A percentile compares a stretch with the other conserved stretches of the same genome.
phyloP scores from a whole-genome alignment of 2,888 invertebrate species.

The Andrena dorsata region DNA sequence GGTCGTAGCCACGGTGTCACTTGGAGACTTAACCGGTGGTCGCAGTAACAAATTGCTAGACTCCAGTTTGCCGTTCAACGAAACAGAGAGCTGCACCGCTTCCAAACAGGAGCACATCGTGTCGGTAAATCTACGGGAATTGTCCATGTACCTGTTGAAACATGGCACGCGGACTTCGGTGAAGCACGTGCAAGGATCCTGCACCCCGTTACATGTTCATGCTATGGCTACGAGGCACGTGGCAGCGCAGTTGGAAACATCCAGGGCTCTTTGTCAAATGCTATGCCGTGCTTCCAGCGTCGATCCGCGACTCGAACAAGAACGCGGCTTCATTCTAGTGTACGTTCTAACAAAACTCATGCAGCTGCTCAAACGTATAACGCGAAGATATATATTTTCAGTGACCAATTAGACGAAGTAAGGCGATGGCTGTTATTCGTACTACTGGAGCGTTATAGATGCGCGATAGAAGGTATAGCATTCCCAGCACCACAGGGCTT shows the following conservation, averaged over 20 bases:
- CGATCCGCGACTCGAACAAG: constrained; percentile 89
- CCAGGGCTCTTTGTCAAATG: constrained; percentile 91
- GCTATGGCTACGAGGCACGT: constrained; percentile 93
- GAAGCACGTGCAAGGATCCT: constrained; percentile 81
- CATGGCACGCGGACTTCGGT: constrained; percentile 85
- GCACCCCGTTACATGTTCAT: constrained; percentile 91
- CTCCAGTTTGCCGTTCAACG: constrained; percentile 90
- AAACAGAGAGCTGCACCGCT: constrained; percentile 94
- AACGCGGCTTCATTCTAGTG: constrained; percentile 93
- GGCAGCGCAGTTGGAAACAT: constrained; percentile 92
- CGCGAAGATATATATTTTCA: constrained; percentile 81
- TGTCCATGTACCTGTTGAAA: constrained; percentile 93
- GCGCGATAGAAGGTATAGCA: constrained; percentile 92
- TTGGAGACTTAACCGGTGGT: constrained; percentile 80
- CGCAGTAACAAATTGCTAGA: constrained; percentile 81
- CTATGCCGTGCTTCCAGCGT: constrained; percentile 90
- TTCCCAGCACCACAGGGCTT: constrained; percentile 95
- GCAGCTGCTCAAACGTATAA: neutral
- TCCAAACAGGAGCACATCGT: constrained; percentile 95
- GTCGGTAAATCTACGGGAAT: constrained; percentile 94
- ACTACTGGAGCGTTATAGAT: constrained; percentile 92
- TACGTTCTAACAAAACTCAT: constrained; percentile 83
- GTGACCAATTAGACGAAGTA: constrained; percentile 90
- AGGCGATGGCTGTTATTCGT: constrained; percentile 91
- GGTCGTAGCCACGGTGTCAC: constrained; percentile 75